phyloP scores from a whole-genome alignment of 2,888 invertebrate genomes.

The Entomobrya proxima region DNA sequence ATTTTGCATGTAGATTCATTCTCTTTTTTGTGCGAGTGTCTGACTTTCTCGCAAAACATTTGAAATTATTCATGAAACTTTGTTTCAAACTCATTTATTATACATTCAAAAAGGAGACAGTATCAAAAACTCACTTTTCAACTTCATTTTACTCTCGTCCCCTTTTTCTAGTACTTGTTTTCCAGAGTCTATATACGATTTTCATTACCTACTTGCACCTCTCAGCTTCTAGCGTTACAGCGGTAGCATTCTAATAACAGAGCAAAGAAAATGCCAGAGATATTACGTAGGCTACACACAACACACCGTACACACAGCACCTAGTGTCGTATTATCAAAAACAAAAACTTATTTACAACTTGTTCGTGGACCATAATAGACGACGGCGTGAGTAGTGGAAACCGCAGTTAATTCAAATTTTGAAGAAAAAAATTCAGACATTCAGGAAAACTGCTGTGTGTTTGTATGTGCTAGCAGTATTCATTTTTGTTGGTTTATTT shows the following conservation, averaged over 20 bases:
- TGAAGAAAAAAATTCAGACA: no score
- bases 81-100: constrained; percentile 62
- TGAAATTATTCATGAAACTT: constrained; percentile 59
- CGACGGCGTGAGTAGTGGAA: background rate
- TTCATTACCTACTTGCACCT: background rate
- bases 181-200: background rate
- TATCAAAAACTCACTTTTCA: constrained; percentile 62
- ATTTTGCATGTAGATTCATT: background rate
- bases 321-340: background rate
- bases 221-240: background rate
- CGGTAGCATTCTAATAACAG: background rate
- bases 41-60: constrained; percentile 4
- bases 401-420: constrained; percentile 15
- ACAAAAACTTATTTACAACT: constrained; percentile 27
- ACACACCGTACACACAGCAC: background rate
- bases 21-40: background rate
- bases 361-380: constrained; percentile 24
- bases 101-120: constrained; percentile 61
- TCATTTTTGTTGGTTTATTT: background rate
- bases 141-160: constrained; percentile 46
- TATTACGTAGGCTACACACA: background rate
- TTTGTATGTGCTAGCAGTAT: background rate
- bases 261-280: no score
- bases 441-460: no score
- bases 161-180: background rate